Percentiles rank a stretch among this genome's conserved stretches.
Evolutionary conservation across 92 coral and sea anemone genomes (phyloP).

Genomic region (Porites lobata): DNA sequence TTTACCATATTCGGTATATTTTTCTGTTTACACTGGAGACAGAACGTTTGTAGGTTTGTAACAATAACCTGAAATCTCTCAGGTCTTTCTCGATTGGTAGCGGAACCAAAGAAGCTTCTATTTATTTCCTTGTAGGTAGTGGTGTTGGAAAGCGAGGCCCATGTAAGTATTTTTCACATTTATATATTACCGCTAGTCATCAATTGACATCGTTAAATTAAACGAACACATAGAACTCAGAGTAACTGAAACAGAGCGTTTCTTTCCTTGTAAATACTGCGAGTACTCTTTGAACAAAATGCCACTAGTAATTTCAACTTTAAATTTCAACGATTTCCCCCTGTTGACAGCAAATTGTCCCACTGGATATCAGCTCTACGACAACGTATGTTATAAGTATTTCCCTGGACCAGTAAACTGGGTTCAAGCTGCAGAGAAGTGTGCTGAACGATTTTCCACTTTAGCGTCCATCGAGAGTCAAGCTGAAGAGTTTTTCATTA

Average conservation of each 20-base stretch:
- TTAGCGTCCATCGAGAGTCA: slow-evolving; percentile 82
- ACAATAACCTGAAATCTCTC: too few relatives aligned
- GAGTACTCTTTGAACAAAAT: too few relatives aligned
- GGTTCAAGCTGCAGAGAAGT: slow-evolving; percentile 88
- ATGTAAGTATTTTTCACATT: slow-evolving; percentile 54
- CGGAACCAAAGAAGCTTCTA: not conserved
- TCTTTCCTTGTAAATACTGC: too few relatives aligned
- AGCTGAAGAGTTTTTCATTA: slow-evolving; percentile 82
- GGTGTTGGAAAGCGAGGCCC: slow-evolving; percentile 93
- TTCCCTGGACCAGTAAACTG: slow-evolving; percentile 90
- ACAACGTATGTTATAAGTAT: slow-evolving; percentile 83
- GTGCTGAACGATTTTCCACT: slow-evolving; percentile 83
- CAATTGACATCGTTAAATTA: too few relatives aligned
- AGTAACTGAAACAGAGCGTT: too few relatives aligned
- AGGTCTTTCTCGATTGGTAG: not conserved
- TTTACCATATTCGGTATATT: too few relatives aligned
- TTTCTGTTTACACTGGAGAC: too few relatives aligned
- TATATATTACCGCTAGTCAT: too few relatives aligned
- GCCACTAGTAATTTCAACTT: not conserved
- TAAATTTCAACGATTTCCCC: not conserved
- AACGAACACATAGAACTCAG: too few relatives aligned
- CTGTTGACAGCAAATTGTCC: slow-evolving; percentile 71
- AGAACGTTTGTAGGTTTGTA: too few relatives aligned
- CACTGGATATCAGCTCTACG: slow-evolving; percentile 68
- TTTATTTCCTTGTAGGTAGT: slow-evolving; percentile 73